A percentile compares a stretch with the other conserved stretches of the same genome.
Conservation (phyloP, 1,140 invertebrate species). For the Holotrichia oblita region DNA sequence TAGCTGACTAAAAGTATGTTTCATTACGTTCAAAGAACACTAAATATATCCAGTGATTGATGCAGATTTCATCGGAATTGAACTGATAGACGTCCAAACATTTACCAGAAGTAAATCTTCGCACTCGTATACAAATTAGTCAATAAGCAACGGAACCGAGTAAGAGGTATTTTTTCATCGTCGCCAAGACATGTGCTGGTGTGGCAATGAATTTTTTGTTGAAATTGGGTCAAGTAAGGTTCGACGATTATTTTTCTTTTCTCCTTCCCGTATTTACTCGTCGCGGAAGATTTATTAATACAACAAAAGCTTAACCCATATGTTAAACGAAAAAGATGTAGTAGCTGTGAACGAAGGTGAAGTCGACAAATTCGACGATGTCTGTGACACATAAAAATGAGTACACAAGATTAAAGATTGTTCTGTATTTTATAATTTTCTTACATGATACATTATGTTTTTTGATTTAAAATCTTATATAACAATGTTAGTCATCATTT, state of each 20-base stretch:
- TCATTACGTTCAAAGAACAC: background rate
- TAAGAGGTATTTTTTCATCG: background rate
- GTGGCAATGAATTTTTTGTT: background rate
- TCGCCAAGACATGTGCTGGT: background rate
- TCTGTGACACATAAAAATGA: too few relatives aligned
- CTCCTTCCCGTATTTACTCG: background rate
- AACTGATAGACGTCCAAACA: background rate
- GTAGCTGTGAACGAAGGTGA: background rate
- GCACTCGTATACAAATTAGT: background rate
- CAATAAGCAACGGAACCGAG: background rate
- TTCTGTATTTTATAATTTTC: too few relatives aligned
- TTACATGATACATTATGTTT: too few relatives aligned
- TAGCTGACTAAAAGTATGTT: too few relatives aligned
- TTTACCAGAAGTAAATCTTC: background rate
- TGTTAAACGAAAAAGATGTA: background rate
- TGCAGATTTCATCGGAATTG: background rate
- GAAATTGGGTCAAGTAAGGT: conserved; percentile 16
- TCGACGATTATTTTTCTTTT: background rate
- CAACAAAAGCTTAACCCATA: conserved; percentile 12
- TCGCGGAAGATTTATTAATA: background rate
- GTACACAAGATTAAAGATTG: too few relatives aligned
- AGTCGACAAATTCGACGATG: too few relatives aligned
- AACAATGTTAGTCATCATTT: too few relatives aligned
- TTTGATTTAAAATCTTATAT: too few relatives aligned
- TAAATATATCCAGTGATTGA: background rate